Evolutionary conservation across 2,797 vertebrate genomes (phyloP), one percentile per base, ranked within the genome.

Genomic region (Lateolabrax maculatus): DNA sequence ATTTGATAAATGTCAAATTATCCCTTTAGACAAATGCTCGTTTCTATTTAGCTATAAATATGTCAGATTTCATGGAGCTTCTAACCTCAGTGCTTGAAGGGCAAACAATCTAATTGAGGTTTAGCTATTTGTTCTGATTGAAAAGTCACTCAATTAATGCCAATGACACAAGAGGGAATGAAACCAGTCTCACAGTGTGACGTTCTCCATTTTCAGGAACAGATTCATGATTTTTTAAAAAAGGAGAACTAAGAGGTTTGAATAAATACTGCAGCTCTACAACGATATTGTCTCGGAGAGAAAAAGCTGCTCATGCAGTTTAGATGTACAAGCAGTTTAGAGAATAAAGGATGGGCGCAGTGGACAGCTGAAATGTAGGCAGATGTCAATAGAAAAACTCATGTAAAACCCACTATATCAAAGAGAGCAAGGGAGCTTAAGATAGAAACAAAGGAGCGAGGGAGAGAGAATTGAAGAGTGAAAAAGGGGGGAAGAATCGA

Each of bases 391-490:
- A n/a, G 70, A 80, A 63, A 75, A 77, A 78, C 34, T 69, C 18
- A 19, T 67, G 60, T 75, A 68, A 79, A 88, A 87, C 12, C 67
- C 37, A 56, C 44, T 61, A 27, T 75, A 81, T 90, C 68, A 83
- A 86, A 80, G 75, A 63, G 52, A 71, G 71, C 21, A 41, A 75
- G 83, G 53, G 34, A 79, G 81, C 71, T 83, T 19, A 75, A 86
- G 53, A 79, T 37, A 19, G 15, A 88, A 77, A 89, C 77, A 87
- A 87, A 85, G 67, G 63, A 84, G 53, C 62, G 64, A 60, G 49
- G 58, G 71, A 66, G 46, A 76, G 70, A 79, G 80, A 89, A 88
- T 88, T 66, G 83, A 81, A 83, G 76, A 80, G 36, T 41, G 53
- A 74, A 71, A 89, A 83, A 64, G 64, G 69, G 80, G 66, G 71